Evolutionary conservation across 1,140 invertebrate species (phyloP).

Genomic region (Yoshiicerus persimilis): DNA sequence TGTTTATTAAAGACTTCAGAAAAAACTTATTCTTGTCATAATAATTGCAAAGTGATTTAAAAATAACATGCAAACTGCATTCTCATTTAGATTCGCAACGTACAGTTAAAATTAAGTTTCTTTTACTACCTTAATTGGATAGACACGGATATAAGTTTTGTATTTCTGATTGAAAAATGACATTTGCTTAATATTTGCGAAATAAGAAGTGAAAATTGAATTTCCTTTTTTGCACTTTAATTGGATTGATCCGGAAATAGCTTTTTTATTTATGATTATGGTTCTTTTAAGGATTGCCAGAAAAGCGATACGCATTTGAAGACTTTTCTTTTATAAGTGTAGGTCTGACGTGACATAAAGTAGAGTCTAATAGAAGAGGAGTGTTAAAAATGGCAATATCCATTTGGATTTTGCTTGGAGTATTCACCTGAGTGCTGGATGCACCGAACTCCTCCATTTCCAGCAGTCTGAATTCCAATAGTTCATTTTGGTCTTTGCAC

Average conservation of each 20-base stretch:
- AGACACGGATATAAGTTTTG: not conserved
- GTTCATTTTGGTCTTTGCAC: constrained; percentile 48
- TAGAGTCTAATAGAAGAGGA: too few species aligned
- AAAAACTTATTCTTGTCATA: not conserved
- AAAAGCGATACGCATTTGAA: too few species aligned
- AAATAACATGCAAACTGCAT: too few species aligned
- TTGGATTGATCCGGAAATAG: not conserved
- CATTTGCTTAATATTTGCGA: too few species aligned
- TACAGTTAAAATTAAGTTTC: too few species aligned
- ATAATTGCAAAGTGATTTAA: not conserved
- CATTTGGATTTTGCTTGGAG: not conserved
- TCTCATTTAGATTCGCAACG: too few species aligned
- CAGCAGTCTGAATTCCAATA: constrained; percentile 46
- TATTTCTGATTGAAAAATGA: too few species aligned
- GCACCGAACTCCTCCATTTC: constrained; percentile 44
- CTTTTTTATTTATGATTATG: not conserved
- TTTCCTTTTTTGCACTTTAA: too few species aligned
- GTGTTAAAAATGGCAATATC: not conserved
- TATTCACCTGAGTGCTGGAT: not conserved
- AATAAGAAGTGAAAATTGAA: too few species aligned
- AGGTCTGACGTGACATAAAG: too few species aligned
- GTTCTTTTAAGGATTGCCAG: not conserved
- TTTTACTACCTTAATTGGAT: not conserved
- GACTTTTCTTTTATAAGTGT: too few species aligned
- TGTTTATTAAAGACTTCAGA: not conserved